These are phyloP conservation scores for Anolis carolinensis DNA, from an alignment of 2,113 vertebrate species.

Conservation along the genomic window DNA sequence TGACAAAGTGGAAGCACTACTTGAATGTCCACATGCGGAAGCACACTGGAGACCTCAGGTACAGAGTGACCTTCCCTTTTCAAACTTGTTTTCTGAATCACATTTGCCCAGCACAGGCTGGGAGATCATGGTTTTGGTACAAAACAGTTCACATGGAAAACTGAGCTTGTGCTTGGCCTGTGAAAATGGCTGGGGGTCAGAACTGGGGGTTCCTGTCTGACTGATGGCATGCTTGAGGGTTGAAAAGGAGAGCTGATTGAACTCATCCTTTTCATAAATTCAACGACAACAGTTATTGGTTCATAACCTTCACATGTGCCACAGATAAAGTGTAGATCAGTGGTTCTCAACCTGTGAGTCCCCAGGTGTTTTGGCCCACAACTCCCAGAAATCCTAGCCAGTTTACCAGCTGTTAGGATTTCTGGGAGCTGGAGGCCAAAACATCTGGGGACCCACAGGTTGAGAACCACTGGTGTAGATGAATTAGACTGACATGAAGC, in stretches of 20 bases:
- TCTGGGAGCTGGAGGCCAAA: too few species aligned
- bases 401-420: too few species aligned
- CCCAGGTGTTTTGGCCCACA: too few species aligned
- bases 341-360: too few species aligned
- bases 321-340: not conserved
- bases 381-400: too few species aligned
- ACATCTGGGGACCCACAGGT: too few species aligned
- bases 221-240: not conserved
- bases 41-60: conserved; percentile 96
- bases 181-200: not conserved
- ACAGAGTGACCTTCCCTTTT: not conserved
- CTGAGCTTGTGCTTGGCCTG: rapidly evolving
- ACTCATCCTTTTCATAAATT: not conserved
- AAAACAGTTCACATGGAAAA: not conserved
- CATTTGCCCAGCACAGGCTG: too few species aligned
- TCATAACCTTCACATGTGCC: not conserved
- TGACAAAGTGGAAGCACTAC: conserved; percentile 99
- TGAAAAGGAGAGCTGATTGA: not conserved
- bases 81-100: not conserved
- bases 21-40: conserved; percentile 97
- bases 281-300: not conserved
- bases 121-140: too few species aligned
- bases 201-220: not conserved
- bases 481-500: not conserved
- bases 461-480: too few species aligned